phyloP scores from a whole-genome alignment of 2,113 vertebrate species.

The Muscicapa adusta region DNA sequence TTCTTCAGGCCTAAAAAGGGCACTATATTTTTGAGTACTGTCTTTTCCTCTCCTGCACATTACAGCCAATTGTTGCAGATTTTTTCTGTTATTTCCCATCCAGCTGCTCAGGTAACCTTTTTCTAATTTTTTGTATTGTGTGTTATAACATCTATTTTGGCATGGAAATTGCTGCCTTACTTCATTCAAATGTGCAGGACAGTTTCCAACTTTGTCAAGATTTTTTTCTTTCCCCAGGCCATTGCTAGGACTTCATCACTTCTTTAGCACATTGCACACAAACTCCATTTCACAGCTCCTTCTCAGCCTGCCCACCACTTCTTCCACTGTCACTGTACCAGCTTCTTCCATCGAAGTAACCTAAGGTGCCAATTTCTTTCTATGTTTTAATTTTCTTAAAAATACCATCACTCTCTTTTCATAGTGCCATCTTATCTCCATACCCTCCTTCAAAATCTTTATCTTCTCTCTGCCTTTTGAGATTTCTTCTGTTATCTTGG shows the following conservation, averaged over 20 bases:
- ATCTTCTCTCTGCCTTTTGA: background rate
- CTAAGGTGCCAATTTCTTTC: background rate
- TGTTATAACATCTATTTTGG: background rate
- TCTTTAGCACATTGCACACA: background rate
- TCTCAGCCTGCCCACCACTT: background rate
- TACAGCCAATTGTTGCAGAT: background rate
- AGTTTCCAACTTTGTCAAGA: background rate
- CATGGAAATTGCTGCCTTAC: background rate
- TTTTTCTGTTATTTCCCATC: background rate
- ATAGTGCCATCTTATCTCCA: rapidly evolving
- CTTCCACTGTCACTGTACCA: background rate
- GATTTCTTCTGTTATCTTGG: background rate
- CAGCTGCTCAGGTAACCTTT: background rate
- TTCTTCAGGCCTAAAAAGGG: background rate
- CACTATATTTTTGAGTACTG: background rate
- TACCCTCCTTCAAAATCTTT: background rate
- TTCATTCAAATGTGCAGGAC: background rate
- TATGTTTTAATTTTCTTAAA: background rate
- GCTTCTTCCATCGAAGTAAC: background rate
- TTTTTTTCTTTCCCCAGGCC: background rate
- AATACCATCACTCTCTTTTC: background rate
- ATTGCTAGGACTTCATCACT: background rate
- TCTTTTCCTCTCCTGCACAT: background rate
- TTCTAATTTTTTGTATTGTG: background rate
- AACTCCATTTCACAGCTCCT: background rate